Conservation (phyloP, 2,888 invertebrate genomes). For the Polyommatus icarus region DNA sequence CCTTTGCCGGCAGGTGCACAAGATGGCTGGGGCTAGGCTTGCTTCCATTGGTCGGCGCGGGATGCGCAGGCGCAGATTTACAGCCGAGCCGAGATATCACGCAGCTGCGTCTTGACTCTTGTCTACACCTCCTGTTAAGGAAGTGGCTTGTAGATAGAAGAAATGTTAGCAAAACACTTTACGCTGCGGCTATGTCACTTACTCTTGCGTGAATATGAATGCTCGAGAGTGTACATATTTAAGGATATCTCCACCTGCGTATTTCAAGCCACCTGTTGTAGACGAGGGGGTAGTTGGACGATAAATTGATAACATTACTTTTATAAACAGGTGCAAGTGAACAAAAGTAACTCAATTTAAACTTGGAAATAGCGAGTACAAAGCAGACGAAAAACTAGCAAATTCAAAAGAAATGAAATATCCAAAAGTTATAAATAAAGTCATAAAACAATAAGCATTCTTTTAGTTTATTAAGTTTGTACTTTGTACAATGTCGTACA, state of each 20-base stretch:
- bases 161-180: conserved; percentile 44
- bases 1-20: conserved; percentile 67
- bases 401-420: background rate
- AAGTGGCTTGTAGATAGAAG: conserved; percentile 61
- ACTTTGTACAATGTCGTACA: conserved; percentile 53
- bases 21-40: conserved; percentile 45
- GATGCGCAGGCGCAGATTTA: conserved; percentile 66
- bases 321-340: background rate
- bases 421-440: background rate
- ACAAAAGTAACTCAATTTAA: background rate
- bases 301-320: background rate
- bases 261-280: background rate
- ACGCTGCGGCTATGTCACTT: conserved; percentile 9
- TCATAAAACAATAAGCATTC: conserved; percentile 9
- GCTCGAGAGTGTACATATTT: background rate
- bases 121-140: conserved; percentile 52
- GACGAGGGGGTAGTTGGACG: background rate
- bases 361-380: background rate
- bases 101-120: conserved; percentile 65
- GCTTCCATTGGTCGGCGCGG: conserved; percentile 48
- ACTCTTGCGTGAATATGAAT: background rate
- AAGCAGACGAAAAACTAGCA: background rate
- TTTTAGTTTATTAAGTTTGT: conserved; percentile 23
- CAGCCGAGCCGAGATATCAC: conserved; percentile 45
- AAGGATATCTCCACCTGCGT: background rate